These are phyloP conservation scores for Acrocera orbiculus DNA, from an alignment of 2,888 invertebrate genomes.

Conservation along the genomic window DNA sequence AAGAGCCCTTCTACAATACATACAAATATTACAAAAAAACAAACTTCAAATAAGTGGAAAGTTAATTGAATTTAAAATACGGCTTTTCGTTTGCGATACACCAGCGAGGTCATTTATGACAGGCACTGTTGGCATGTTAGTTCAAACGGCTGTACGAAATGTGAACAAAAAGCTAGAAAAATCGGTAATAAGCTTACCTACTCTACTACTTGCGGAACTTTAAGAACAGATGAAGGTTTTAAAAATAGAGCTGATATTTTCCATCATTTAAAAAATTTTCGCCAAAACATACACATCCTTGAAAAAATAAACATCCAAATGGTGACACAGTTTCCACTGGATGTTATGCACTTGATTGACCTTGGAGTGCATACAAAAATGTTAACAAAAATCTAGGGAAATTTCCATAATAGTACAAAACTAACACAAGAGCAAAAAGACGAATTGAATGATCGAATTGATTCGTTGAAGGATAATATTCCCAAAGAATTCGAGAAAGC, in stretches of 20 bases:
- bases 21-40: no score
- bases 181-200: not conserved
- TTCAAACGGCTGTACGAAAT: slow-evolving; percentile 4
- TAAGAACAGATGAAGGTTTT: slow-evolving; percentile 3
- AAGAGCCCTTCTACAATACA: no score
- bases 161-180: slow-evolving; percentile 1
- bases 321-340: slow-evolving; percentile 8
- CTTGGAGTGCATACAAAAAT: slow-evolving; percentile 9
- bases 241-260: not conserved
- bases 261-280: not conserved
- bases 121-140: slow-evolving; percentile 4
- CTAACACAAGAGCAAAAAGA: not conserved
- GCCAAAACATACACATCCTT: not conserved
- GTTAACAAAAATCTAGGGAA: not conserved
- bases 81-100: no score
- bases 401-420: not conserved
- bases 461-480: not conserved
- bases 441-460: not conserved
- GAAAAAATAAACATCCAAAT: slow-evolving; percentile 1
- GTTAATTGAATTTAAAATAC: no score
- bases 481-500: slow-evolving; percentile 6
- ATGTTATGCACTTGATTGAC: slow-evolving; percentile 7
- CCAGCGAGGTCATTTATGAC: slow-evolving; percentile 3
- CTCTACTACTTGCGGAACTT: not conserved
- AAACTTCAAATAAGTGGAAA: no score